A percentile compares a stretch with the other conserved stretches of the same genome.
phyloP scores from a whole-genome alignment of 1,140 invertebrate genomes.

The Listronotus bonariensis region DNA sequence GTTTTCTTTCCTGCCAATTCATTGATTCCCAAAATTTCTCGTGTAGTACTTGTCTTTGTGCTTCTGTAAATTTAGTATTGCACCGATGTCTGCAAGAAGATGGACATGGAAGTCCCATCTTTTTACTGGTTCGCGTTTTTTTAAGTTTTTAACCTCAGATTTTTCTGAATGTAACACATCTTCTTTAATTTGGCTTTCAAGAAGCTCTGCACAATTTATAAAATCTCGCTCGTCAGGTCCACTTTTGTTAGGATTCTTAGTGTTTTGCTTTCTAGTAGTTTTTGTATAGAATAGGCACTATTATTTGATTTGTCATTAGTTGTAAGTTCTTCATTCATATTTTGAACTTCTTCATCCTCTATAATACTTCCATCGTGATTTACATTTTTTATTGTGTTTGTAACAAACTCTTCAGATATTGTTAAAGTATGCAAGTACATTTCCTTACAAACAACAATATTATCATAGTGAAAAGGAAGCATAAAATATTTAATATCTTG shows the following conservation, averaged over 20 bases:
- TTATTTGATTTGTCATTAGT: neutral
- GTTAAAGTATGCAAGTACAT: conserved; percentile 28
- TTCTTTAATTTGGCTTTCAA: conserved; percentile 25
- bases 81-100: conserved; percentile 19
- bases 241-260: neutral
- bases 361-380: conserved; percentile 28
- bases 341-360: conserved; percentile 15
- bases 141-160: conserved; percentile 8
- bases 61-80: conserved; percentile 20
- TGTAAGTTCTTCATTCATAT: neutral
- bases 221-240: conserved; percentile 10
- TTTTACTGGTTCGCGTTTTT: conserved; percentile 17
- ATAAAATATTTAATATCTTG: conserved; percentile 25
- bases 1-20: conserved; percentile 25
- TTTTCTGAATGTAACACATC: conserved; percentile 15
- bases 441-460: conserved; percentile 23
- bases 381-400: conserved; percentile 11
- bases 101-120: conserved; percentile 26
- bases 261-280: neutral
- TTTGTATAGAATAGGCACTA: neutral
- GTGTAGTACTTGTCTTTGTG: conserved; percentile 12
- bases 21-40: conserved; percentile 25
- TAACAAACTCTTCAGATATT: conserved; percentile 19
- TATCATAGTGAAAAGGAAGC: conserved; percentile 24
- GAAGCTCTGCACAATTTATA: conserved; percentile 19